A percentile compares a stretch with the other conserved stretches of the same genome.
Evolutionary conservation across 2,888 invertebrate species (phyloP).

Genomic region (Cantharis flavilabris): DNA sequence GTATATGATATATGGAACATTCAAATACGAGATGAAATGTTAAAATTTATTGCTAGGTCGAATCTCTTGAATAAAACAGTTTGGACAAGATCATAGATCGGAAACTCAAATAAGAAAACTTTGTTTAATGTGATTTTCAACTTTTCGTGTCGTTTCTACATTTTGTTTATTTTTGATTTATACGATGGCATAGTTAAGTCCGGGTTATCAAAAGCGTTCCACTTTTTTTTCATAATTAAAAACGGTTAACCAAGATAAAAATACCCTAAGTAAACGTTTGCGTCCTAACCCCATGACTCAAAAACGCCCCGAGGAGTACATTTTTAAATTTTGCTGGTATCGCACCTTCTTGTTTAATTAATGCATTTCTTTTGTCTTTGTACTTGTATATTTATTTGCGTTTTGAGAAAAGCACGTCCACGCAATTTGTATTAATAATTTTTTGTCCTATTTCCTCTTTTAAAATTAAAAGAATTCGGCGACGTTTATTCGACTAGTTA

Average conservation of each 20-base stretch:
- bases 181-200: background rate
- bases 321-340: constrained; percentile 18
- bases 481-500: constrained; percentile 1
- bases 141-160: constrained; percentile 11
- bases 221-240: background rate
- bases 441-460: constrained; percentile 11
- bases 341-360: constrained; percentile 23
- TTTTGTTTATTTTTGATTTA: background rate
- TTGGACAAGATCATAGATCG: constrained; percentile 2
- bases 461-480: constrained; percentile 12
- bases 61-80: constrained; percentile 33
- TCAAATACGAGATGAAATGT: constrained; percentile 36
- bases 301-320: constrained; percentile 5
- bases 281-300: constrained; percentile 6
- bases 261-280: background rate
- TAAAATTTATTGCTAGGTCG: constrained; percentile 34
- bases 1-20: constrained; percentile 36
- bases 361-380: constrained; percentile 22
- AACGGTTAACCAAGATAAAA: background rate
- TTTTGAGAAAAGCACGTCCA: constrained; percentile 19
- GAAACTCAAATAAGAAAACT: constrained; percentile 31
- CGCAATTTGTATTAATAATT: constrained; percentile 24
- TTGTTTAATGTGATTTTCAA: constrained; percentile 32
- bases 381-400: constrained; percentile 19
- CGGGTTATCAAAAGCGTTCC: background rate